Evolutionary conservation across 2,888 invertebrate genomes (phyloP), one percentile per base, ranked within the genome.

Genomic region (Agrotis exclamationis): DNA sequence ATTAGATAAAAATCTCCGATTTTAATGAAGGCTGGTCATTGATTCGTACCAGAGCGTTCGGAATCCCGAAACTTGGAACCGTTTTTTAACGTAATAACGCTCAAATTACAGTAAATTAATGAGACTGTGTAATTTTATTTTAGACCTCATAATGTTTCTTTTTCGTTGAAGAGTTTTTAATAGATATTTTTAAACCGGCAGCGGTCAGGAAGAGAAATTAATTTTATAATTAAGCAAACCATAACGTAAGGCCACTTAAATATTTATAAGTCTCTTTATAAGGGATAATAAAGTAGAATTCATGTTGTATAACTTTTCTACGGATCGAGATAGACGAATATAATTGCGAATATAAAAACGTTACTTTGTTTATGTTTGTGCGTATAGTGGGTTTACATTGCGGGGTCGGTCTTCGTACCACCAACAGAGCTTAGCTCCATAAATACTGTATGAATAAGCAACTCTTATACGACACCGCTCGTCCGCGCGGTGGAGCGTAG

Each of bases 1-100:
- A 81, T 79, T 75, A 75, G 63, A 79, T 67, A 70, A 71, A 81
- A 79, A 79, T 72, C 79, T 72, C 66, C 79, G 63, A 78, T 79
- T 79, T 76, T 73, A 82, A 81, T 67, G 63, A 83, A 79, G 72
- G 68, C 60, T n/a, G 63, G 67, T 44, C 70, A 83, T 79, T 81
- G 63, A 69, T 73, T 83, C 75, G 66, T 18, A 73, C 63, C 45
- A 64, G 53, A 66, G 63, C 66, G 66, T 53, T 28, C 45, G 48
- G 53, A 14, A 54, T 44, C 54, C 47, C 56, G 60, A 56, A 48
- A 44, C 47, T 58, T 67, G 56, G 54, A 57, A 71, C 60, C 64
- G 71, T 79, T 48, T 73, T 74, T 81, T 74, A 70, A 82, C 56
- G 56, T 57, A 72, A 82, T 72, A 75, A 67, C 33, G 66, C 39